Evolutionary conservation across 1,140 invertebrate genomes (phyloP).

Genomic region (Polypedilum vanderplanki): DNA sequence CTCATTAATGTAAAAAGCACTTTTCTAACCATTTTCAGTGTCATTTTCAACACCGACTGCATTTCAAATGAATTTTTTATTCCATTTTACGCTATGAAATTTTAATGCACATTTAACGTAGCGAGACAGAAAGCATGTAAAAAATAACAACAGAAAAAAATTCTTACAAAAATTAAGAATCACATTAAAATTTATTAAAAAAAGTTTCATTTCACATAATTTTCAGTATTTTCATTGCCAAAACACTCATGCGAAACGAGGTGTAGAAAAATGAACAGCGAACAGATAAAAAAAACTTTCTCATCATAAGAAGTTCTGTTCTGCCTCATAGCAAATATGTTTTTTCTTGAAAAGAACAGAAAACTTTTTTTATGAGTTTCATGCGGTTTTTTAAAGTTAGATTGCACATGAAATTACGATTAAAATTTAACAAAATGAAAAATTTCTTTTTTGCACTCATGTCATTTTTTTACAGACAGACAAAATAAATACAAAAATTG

Average conservation of each 20-base stretch:
- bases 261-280: neutral
- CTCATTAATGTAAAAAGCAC: no score
- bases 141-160: neutral
- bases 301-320: neutral
- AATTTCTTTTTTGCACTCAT: neutral
- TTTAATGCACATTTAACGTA: no score
- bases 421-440: neutral
- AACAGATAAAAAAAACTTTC: constrained; percentile 5
- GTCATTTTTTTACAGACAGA: neutral
- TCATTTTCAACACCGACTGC: no score
- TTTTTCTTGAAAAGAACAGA: neutral
- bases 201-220: neutral
- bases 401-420: neutral
- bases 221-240: neutral
- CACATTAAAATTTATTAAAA: neutral
- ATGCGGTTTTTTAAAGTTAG: constrained; percentile 1
- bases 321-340: constrained; percentile 1
- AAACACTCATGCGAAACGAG: neutral
- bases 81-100: no score
- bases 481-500: neutral
- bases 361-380: constrained; percentile 8
- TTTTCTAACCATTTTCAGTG: no score
- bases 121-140: neutral
- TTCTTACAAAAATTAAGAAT: neutral
- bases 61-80: no score